Evolutionary conservation across 2,888 invertebrate species (phyloP).

Genomic region (Campoplex capitator): DNA sequence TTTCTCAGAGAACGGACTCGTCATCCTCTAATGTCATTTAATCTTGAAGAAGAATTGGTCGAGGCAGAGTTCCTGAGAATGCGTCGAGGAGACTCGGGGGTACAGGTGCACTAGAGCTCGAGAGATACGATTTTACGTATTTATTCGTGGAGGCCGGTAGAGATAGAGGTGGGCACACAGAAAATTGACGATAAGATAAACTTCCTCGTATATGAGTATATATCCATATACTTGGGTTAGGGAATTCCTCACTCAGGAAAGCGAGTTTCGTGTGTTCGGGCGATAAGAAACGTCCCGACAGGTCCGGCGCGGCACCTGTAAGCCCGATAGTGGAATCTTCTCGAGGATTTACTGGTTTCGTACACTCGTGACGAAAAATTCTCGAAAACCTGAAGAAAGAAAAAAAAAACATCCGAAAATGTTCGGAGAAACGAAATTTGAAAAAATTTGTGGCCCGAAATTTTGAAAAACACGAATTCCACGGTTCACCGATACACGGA

Average conservation of each 20-base stretch:
- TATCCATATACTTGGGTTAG: not conserved
- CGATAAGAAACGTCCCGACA: conserved; percentile 51
- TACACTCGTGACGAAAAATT: conserved; percentile 3
- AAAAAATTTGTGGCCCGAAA: too few relatives aligned
- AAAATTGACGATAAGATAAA: conserved; percentile 27
- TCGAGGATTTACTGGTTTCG: not conserved
- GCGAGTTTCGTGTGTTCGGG: conserved; percentile 57
- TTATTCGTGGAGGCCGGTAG: conserved; percentile 27
- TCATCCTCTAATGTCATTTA: not conserved
- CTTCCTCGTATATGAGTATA: not conserved
- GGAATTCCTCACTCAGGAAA: conserved; percentile 31
- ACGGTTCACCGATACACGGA: too few relatives aligned
- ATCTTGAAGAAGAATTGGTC: not conserved
- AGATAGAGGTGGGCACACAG: conserved; percentile 18
- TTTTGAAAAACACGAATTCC: too few relatives aligned
- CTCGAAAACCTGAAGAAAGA: not conserved
- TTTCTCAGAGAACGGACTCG: not conserved
- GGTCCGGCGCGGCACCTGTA: conserved; percentile 51
- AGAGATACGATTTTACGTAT: conserved; percentile 1
- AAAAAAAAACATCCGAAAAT: too few relatives aligned
- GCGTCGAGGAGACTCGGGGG: not conserved
- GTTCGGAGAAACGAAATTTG: too few relatives aligned
- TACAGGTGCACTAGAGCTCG: conserved; percentile 14
- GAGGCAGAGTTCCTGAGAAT: conserved; percentile 1
- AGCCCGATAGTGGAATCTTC: conserved; percentile 7